These are phyloP conservation scores for Indicator maculatus DNA, from an alignment of 2,113 vertebrate species.

Conservation along the genomic window DNA sequence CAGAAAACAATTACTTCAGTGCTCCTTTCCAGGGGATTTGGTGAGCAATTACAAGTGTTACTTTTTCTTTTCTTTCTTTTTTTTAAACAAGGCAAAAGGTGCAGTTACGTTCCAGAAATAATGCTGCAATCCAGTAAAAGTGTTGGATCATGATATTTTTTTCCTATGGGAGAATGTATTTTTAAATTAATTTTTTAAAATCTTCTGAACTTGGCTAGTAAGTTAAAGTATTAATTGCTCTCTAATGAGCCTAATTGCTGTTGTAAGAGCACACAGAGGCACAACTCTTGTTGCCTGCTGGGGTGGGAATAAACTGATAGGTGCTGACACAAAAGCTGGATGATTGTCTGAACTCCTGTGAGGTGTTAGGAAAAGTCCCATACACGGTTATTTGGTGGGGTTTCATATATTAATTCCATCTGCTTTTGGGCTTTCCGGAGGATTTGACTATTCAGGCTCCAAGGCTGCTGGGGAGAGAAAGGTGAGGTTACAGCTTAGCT, in stretches of 20 bases:
- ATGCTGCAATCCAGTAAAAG: neutral
- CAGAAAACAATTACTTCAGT: neutral
- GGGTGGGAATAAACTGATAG: neutral
- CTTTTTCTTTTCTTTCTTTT: neutral
- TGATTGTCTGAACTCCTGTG: neutral
- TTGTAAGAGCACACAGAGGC: neutral
- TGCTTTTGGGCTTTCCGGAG: neutral
- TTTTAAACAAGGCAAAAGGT: neutral
- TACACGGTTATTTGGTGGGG: neutral
- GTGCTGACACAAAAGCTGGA: neutral
- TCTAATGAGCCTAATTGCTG: slow-evolving; percentile 54
- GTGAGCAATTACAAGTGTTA: neutral
- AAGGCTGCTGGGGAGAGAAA: neutral
- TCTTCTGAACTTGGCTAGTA: slow-evolving; percentile 54
- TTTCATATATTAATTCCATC: neutral
- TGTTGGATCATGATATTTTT: slow-evolving; percentile 17
- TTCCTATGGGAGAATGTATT: slow-evolving; percentile 42
- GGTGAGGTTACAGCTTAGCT: neutral
- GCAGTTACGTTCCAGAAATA: slow-evolving; percentile 30
- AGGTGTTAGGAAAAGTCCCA: neutral
- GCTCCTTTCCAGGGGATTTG: neutral
- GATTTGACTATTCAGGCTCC: neutral
- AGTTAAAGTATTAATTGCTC: slow-evolving; percentile 56
- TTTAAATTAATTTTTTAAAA: slow-evolving; percentile 42
- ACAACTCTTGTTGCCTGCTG: neutral